Evolutionary conservation across 2,888 invertebrate species (phyloP), one percentile per base, ranked within the genome.

Genomic region (Troglohyphantes excavatus): DNA sequence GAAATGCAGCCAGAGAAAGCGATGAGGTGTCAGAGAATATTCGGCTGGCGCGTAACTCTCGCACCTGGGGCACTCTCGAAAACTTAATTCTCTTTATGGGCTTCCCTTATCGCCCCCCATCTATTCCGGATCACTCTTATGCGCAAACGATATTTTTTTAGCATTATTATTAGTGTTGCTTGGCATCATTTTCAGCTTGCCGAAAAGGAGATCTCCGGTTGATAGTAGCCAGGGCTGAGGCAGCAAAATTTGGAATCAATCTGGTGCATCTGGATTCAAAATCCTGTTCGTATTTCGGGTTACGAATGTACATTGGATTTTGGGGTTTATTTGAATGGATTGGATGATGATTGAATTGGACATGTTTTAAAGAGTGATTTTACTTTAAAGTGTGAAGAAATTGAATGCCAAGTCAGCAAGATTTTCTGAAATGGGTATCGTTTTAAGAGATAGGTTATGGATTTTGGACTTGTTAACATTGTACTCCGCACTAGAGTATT

Each of bases 31-130:
- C 86, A 86, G 78, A 86, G 70, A 59, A 61, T 70, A 76, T 79
- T 86, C 68, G 61, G 27, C 53, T 29, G 53, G 79, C 46, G 63
- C 70, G 78, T 86, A 63, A 86, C 79, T 86, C 70, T 63, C 63
- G 43, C 70, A 72, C 86, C 68, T 72, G 79, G 70, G 79, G 86
- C 78, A 65, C 86, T 63, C 39, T 63, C 70, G 86, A 65, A 86
- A 86, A 86, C 78, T 86, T 86, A 86, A 86, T 86, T 86, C 78
- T 79, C 78, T 86, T 79, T 79, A 86, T 86, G 86, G 86, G 63
- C 29, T 43, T 81, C 27, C 72, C 76, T 79, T 85, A 86, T 86
- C 86, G 78, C 78, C 13, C 53, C 19, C 86, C 86, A 86, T 86
- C 86, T 79, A 86, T 86, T 86, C 83, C 46, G 29, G 29, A 65